A percentile compares a stretch with the other conserved stretches of the same genome.
These are phyloP conservation scores for Neuroterus valhalla DNA, from an alignment of 1,140 invertebrate species.

Conservation along the genomic window DNA sequence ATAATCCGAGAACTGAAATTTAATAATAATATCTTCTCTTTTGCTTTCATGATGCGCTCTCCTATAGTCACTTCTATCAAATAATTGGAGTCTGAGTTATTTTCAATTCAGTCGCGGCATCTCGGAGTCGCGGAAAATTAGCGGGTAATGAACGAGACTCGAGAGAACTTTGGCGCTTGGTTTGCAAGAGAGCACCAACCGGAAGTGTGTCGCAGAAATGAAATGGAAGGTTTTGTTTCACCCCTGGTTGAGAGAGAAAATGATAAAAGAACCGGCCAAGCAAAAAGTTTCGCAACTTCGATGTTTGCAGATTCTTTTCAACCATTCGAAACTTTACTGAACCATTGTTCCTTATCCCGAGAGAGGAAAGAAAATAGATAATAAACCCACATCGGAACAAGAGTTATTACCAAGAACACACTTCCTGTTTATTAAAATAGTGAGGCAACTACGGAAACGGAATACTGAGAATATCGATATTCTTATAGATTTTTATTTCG, in stretches of 20 bases:
- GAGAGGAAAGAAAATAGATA: not conserved
- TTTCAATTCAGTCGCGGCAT: constrained; percentile 13
- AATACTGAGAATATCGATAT: too few relatives aligned
- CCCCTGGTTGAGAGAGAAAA: constrained; percentile 4
- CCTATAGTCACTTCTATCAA: not conserved
- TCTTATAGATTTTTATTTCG: too few relatives aligned
- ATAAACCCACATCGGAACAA: not conserved
- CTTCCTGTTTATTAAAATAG: constrained; percentile 1
- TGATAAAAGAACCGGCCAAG: constrained; percentile 7
- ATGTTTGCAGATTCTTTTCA: constrained; percentile 24
- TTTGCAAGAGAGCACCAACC: constrained; percentile 18
- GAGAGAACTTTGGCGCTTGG: constrained; percentile 7
- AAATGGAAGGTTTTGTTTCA: constrained; percentile 27
- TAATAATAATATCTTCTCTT: not conserved
- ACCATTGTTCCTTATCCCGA: not conserved
- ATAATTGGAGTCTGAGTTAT: constrained; percentile 13
- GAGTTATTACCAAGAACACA: constrained; percentile 33
- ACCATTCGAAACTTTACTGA: not conserved
- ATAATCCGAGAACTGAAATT: not conserved
- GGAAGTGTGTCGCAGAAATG: constrained; percentile 27
- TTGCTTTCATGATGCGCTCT: not conserved
- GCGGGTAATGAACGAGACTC: constrained; percentile 26
- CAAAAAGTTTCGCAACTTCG: constrained; percentile 12
- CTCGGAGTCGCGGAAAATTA: constrained; percentile 10
- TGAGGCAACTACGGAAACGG: too few relatives aligned